Evolutionary conservation across 2,888 invertebrate species (phyloP).

Genomic region (Machimus atricapillus): DNA sequence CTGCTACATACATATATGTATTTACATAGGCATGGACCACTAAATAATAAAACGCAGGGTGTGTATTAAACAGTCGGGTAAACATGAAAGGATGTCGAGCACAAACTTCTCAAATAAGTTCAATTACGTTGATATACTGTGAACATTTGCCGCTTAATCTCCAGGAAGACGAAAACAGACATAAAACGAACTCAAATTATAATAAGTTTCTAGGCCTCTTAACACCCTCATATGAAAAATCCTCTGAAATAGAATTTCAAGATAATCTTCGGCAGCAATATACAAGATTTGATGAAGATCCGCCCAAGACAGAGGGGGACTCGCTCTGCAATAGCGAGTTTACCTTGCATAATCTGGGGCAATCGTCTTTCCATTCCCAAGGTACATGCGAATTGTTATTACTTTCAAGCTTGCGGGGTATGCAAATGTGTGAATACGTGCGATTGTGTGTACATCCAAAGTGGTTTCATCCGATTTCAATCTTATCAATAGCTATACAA

Average conservation of each 20-base stretch:
- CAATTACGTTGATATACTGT: not conserved
- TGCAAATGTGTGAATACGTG: not conserved
- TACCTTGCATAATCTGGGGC: constrained; percentile 25
- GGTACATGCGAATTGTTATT: constrained; percentile 11
- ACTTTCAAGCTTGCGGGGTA: not conserved
- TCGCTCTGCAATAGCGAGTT: not conserved
- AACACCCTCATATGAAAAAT: not conserved
- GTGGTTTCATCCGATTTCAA: constrained; percentile 26
- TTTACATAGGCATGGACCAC: not conserved
- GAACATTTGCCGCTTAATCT: not conserved
- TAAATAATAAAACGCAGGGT: not conserved
- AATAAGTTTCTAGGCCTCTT: not conserved
- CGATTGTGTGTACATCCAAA: not conserved
- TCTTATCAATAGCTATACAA: constrained; percentile 14
- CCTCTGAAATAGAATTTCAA: not conserved
- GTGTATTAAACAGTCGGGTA: not conserved
- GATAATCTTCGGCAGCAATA: constrained; percentile 7
- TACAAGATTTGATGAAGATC: constrained; percentile 28
- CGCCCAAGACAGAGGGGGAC: not conserved
- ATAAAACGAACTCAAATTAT: not conserved
- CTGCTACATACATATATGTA: too few species aligned
- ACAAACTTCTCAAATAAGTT: not conserved
- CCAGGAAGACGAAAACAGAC: not conserved
- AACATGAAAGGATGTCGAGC: not conserved
- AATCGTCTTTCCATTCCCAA: constrained; percentile 2